Base-by-base conservation (phyloP, 2,888 invertebrate species). In the Ophion ventricosus region DNA sequence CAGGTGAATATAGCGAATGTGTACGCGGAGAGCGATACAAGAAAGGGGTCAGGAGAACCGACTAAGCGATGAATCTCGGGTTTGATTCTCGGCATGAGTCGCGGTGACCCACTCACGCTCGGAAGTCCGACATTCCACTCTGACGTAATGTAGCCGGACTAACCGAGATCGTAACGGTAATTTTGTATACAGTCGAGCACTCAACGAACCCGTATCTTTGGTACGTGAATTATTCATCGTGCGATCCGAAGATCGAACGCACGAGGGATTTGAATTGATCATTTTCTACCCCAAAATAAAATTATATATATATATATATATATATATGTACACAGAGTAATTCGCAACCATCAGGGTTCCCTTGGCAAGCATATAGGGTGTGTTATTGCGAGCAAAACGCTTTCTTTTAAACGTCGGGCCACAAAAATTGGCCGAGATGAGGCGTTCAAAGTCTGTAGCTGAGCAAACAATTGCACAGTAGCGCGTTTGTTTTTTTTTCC, bases 51-150 rank as follows among this genome's bases (percentile, higher is more conserved):
- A 80, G 59, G 25, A 66, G 73, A 74, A 63, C 49, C 56, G 67
- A 80, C 76, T 77, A 61, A 74, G 29, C 83, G 83, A 73, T 80
- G 77, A 74, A 78, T 81, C 80, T 80, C 75, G 66, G 43, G 78
- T 81, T 64, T 69, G 77, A 40, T 70, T 70, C 77, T 72, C 73
- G 35, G 73, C 66, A 57, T 2, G 23, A 49, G 40, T 77, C 81
- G 81, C 14, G 14, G 17, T 84, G 84, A 84, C 84, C 84, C 84
- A 84, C 84, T 84, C 64, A 82, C 59, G 74, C 84, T 82, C 84
- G 81, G 82, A 84, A 82, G 84, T 84, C 81, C 84, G 84, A 84
- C 84, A 84, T 84, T 84, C 84, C 84, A 63, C 74, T 84, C 84
- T 84, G 82, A 84, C 84, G 84, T 84, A 84, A 84, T 79, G 82